Evolutionary conservation across 1,140 invertebrate species (phyloP), one percentile per base, ranked within the genome.

Genomic region (Musca vetustissima): DNA sequence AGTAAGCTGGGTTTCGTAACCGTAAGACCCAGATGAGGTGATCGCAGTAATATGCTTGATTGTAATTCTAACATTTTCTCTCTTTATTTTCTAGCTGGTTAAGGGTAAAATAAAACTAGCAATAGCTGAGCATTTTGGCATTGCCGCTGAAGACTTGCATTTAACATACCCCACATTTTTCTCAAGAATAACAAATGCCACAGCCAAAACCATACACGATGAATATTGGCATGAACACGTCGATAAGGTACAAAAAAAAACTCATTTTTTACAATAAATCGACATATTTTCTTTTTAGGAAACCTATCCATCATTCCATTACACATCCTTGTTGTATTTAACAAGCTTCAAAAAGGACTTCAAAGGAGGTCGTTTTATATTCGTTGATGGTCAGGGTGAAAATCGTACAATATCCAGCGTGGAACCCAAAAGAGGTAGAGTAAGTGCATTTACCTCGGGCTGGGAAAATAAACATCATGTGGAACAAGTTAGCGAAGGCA

Each of bases 161-260:
- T 83, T 95, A 64, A 93, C 93, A 14, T 88, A 92, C 78, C 93
- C 93, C 43, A 93, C 92, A 53, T 96, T 95, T 79, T 94, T 95
- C 76, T 94, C 93, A 11, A 85, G 88, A 76, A 88, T 95, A 68
- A 93, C 89, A 48, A 84, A 88, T 69, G 85, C 83, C 64, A 84
- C 88, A 25, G 86, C 93, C 11, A 87, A 88, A 74, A 92, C 90
- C 1, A 75, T 88, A 48, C 92, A 94, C 80, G 93, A 95, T 85
- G 91, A 94, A 82, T 95, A 95, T 81, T 95, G 93, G 93, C 92
- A 93, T 85, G 85, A 89, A 43, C 93, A 94, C 85, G 86, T 95
- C 59, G 93, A 96, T 82, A 94, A 94, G 86, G 93, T 66, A 43
- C 50, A 93, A 83, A 19, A 2, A n/a, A n/a, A 43, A 4, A 32